Percentiles rank a stretch among this genome's conserved stretches.
phyloP scores from a whole-genome alignment of 2,888 invertebrate genomes.

The Copidosoma aretas region DNA sequence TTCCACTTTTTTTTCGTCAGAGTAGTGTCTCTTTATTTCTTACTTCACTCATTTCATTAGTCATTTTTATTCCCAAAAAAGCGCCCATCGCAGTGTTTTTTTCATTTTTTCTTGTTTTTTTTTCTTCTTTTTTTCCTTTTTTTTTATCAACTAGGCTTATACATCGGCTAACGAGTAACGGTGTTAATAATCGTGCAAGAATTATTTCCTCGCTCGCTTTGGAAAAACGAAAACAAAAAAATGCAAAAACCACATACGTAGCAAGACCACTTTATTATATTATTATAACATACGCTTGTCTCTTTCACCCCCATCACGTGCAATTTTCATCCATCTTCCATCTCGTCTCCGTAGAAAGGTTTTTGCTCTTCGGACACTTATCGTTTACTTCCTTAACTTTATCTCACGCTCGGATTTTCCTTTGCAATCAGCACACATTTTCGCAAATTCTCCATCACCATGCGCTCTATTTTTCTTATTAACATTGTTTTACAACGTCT shows the following conservation, averaged over 20 bases:
- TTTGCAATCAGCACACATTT: too few species aligned
- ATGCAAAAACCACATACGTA: too few species aligned
- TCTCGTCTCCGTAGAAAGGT: too few species aligned
- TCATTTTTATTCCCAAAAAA: neutral
- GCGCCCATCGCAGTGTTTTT: neutral
- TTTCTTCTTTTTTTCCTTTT: slow-evolving; percentile 31
- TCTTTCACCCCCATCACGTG: neutral
- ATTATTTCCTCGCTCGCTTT: slow-evolving; percentile 32
- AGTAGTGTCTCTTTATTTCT: slow-evolving; percentile 41
- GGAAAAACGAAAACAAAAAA: neutral
- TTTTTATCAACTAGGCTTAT: slow-evolving; percentile 38
- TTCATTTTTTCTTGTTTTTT: slow-evolving; percentile 11
- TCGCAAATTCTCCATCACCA: too few species aligned
- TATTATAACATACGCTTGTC: neutral
- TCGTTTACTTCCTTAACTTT: too few species aligned
- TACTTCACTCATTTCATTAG: slow-evolving; percentile 24
- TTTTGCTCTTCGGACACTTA: too few species aligned
- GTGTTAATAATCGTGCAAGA: slow-evolving; percentile 41
- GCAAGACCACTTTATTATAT: too few species aligned
- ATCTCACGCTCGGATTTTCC: too few species aligned
- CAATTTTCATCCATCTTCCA: neutral
- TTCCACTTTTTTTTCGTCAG: slow-evolving; percentile 29
- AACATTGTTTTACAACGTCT: too few species aligned
- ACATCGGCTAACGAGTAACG: slow-evolving; percentile 42
- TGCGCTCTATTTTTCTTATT: too few species aligned